Conservation (phyloP, 2,888 invertebrate species). For the Coelinius sp. region DNA sequence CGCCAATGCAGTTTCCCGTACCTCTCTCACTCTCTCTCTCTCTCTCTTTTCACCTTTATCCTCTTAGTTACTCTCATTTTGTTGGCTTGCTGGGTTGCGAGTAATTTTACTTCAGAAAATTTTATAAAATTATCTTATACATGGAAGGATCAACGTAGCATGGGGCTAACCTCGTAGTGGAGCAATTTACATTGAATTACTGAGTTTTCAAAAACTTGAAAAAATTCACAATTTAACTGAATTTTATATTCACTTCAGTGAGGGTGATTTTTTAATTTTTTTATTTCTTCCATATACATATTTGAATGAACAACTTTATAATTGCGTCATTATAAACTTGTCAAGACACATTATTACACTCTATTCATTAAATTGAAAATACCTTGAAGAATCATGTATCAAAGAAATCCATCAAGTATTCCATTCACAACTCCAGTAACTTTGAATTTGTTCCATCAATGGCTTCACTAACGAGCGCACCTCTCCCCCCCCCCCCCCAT, state of each 20-base stretch:
- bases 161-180: neutral
- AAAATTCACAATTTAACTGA: neutral
- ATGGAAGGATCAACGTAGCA: neutral
- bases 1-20: constrained; percentile 39
- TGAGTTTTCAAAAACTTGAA: neutral
- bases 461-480: neutral
- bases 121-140: neutral
- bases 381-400: neutral
- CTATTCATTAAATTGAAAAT: no score
- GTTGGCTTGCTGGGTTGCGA: neutral
- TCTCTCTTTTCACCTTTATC: constrained; percentile 9
- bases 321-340: no score
- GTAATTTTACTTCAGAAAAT: constrained; percentile 10
- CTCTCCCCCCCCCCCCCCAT: no score
- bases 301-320: neutral
- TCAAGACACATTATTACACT: no score
- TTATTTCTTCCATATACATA: neutral
- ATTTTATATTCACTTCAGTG: neutral
- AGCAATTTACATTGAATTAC: neutral
- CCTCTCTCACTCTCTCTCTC: neutral
- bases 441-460: neutral
- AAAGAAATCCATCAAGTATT: neutral
- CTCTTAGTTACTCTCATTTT: neutral
- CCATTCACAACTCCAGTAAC: neutral
- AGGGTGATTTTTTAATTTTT: neutral